Percentiles rank a stretch among this genome's conserved stretches.
These are phyloP conservation scores for Carcharodon carcharias DNA, from an alignment of 2,797 vertebrate genomes.

Conservation along the genomic window DNA sequence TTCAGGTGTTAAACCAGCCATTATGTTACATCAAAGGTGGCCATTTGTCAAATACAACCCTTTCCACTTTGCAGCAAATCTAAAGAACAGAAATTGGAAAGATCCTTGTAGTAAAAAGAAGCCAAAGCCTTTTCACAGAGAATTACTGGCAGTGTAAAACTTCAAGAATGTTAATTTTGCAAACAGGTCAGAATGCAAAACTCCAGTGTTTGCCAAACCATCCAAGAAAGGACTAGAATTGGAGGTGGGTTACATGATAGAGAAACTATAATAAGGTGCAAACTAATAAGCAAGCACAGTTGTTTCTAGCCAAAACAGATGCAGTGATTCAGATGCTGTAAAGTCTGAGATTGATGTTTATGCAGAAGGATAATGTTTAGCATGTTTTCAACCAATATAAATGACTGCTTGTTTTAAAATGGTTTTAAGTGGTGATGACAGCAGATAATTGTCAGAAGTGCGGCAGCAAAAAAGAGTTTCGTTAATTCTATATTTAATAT, in stretches of 20 bases:
- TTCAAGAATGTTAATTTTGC: neutral
- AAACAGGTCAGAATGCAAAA: neutral
- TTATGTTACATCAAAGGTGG: too few species aligned
- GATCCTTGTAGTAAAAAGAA: neutral
- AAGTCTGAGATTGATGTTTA: neutral
- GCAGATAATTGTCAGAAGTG: neutral
- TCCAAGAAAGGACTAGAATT: neutral
- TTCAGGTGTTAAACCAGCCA: neutral
- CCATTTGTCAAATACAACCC: neutral
- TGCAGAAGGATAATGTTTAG: neutral
- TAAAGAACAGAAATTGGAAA: neutral
- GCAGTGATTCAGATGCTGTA: neutral
- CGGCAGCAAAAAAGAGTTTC: neutral
- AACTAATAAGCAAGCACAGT: neutral
- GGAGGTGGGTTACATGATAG: neutral
- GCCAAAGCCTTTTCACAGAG: neutral
- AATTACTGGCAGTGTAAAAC: neutral
- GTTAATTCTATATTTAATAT: neutral
- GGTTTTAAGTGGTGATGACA: neutral
- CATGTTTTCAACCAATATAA: neutral
- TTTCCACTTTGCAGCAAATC: neutral
- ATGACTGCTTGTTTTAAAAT: neutral
- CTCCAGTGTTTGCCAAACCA: neutral
- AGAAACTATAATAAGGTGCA: neutral
- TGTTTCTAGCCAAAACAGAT: neutral